Conservation (phyloP, 2,888 invertebrate genomes). For the Geotrupes spiniger region DNA sequence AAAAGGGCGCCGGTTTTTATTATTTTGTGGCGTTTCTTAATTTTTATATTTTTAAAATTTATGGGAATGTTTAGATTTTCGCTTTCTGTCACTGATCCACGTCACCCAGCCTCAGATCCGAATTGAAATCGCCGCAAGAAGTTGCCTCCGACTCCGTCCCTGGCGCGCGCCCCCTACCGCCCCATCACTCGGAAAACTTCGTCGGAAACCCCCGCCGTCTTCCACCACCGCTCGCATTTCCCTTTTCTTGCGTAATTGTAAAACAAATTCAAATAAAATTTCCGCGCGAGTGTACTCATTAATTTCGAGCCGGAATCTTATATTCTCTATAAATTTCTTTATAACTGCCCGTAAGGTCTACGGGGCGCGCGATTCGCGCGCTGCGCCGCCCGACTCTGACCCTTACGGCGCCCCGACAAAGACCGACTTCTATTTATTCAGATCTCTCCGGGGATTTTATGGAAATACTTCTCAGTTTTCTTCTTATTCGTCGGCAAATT, state of each 20-base stretch:
- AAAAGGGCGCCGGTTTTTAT: no score
- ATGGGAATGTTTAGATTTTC: no score
- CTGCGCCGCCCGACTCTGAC: conserved; percentile 29
- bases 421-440: conserved; percentile 45
- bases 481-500: conserved; percentile 9
- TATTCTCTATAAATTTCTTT: conserved; percentile 35
- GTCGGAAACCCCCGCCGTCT: no score
- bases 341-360: conserved; percentile 36
- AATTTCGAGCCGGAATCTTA: conserved; percentile 19
- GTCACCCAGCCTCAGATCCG: no score
- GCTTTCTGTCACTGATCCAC: no score
- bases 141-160: no score
- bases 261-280: conserved; percentile 28
- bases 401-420: conserved; percentile 40
- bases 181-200: no score
- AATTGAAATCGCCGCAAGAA: no score
- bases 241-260: conserved; percentile 5
- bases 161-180: no score
- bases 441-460: conserved; percentile 48
- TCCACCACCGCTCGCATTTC: no score
- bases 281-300: conserved; percentile 23
- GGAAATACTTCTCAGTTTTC: conserved; percentile 48
- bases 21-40: no score
- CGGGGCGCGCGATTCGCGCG: conserved; percentile 26
- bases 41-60: no score